phyloP scores from a whole-genome alignment of 2,888 invertebrate species.

The Galerucella calmariensis region DNA sequence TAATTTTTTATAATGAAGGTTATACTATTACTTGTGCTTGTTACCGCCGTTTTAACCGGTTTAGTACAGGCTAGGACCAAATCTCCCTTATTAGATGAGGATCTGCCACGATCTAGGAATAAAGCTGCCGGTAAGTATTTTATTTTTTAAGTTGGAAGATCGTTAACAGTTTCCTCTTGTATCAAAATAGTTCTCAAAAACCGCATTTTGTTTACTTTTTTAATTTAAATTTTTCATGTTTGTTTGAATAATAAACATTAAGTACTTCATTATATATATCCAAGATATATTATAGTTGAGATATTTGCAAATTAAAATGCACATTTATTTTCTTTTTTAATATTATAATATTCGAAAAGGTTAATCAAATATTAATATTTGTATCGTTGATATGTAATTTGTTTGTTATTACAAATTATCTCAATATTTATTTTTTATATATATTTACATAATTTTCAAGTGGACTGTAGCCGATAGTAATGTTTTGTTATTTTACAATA shows the following conservation, averaged over 20 bases:
- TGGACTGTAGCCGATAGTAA: background rate
- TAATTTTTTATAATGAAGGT: constrained; percentile 29
- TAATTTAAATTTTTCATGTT: background rate
- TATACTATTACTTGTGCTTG: constrained; percentile 32
- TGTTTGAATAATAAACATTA: background rate
- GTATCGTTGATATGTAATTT: background rate
- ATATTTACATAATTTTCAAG: background rate
- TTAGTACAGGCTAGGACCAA: constrained; percentile 53
- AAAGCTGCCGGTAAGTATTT: constrained; percentile 59
- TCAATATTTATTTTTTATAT: constrained; percentile 6
- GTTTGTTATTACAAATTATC: constrained; percentile 5
- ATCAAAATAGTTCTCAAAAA: constrained; percentile 15
- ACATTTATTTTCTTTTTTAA: background rate
- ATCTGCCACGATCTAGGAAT: constrained; percentile 56
- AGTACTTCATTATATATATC: background rate
- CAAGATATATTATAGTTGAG: background rate
- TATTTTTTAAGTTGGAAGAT: background rate
- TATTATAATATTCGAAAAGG: background rate
- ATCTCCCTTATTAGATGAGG: constrained; percentile 59
- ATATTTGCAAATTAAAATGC: background rate
- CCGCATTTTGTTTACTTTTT: background rate
- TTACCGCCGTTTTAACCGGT: constrained; percentile 27
- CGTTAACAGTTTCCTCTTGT: constrained; percentile 7
- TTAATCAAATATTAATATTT: background rate
- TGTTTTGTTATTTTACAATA: background rate